Conservation (phyloP, 2,888 invertebrate species). For the Hydraecia micacea region DNA sequence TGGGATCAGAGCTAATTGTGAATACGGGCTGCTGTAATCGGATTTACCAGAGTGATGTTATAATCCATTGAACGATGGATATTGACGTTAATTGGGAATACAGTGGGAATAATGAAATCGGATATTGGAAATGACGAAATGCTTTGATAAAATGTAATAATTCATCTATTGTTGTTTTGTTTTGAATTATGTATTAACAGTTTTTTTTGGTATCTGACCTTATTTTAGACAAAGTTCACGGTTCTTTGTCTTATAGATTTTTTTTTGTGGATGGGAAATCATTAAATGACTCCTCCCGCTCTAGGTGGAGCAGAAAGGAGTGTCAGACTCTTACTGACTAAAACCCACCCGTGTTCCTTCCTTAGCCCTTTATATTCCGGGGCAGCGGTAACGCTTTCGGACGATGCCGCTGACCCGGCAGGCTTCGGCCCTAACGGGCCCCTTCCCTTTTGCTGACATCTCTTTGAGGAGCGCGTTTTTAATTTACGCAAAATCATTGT, state of each 20-base stretch:
- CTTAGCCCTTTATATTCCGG: no score
- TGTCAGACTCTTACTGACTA: no score
- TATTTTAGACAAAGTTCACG: background rate
- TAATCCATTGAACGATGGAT: slow-evolving; percentile 10
- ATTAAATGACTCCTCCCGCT: no score
- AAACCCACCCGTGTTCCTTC: no score
- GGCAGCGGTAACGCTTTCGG: no score
- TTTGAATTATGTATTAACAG: background rate
- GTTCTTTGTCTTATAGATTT: background rate
- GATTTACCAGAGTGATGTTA: slow-evolving; percentile 42
- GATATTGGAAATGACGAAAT: background rate
- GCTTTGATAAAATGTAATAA: background rate
- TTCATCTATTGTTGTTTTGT: background rate
- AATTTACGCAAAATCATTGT: background rate
- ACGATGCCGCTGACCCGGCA: no score
- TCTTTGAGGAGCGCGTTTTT: no score
- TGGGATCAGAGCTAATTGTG: slow-evolving; percentile 51
- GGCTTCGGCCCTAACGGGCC: no score
- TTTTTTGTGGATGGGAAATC: no score
- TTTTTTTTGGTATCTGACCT: background rate
- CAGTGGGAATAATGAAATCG: slow-evolving; percentile 5
- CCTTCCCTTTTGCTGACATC: no score
- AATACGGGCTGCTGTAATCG: slow-evolving; percentile 40
- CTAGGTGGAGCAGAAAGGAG: no score
- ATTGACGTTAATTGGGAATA: slow-evolving; percentile 16